Evolutionary conservation across 1,140 invertebrate genomes (phyloP), one percentile per base, ranked within the genome.

Genomic region (Ectropis grisescens): DNA sequence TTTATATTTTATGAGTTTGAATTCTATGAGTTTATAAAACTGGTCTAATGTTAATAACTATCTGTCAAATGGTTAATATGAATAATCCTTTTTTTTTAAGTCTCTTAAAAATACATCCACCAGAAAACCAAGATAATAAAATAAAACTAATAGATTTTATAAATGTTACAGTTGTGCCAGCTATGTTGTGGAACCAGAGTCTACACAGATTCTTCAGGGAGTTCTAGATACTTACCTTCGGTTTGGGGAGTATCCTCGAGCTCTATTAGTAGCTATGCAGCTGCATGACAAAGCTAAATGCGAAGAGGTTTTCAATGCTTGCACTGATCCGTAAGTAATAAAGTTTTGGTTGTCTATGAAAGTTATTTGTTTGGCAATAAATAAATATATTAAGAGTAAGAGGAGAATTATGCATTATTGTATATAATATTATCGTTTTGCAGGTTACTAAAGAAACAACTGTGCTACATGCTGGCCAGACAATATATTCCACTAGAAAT

Each of bases 131-230:
- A n/a, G n/a, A n/a, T n/a, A n/a, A n/a, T n/a, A n/a, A n/a, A n/a
- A n/a, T n/a, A n/a, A n/a, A n/a, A n/a, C n/a, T n/a, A n/a, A n/a
- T n/a, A n/a, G n/a, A n/a, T n/a, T n/a, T n/a, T n/a, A n/a, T n/a
- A n/a, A n/a, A n/a, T n/a, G n/a, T n/a, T 56, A 14, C 57, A 98
- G 96, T 40, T 99, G 97, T 85, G 96, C 98, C 25, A 91, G 97
- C 1, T 99, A 98, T 83, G 96, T 98, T 2, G 95, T 97, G 2
- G 97, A 99, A 79, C 96, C 97, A 24, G 98, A 99, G 62, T 98
- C 98, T 53, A 91, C 88, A 1, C 93, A 91, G 24, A 87, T 99
- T 2, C 81, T 99, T 24, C 90, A 91, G 59, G 93, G 93, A 23
- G 91, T 97, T 8, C 84, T 97, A 11, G 89, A 92, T 32, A 86